Conservation (phyloP, 2,797 vertebrate species). For the Lutjanus argentimaculatus region DNA sequence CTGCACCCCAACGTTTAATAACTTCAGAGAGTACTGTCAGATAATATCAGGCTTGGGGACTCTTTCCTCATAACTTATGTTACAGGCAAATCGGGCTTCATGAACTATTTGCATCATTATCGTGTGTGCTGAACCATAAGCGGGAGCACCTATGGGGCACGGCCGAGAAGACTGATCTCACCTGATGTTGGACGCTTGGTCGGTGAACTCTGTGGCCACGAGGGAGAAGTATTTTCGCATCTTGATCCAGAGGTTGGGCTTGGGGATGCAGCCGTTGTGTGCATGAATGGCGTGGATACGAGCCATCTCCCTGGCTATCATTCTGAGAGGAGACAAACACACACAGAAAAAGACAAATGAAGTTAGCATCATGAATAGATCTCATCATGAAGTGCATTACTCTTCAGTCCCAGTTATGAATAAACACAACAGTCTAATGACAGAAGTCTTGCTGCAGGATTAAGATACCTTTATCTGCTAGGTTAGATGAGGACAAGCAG, state of each 20-base stretch:
- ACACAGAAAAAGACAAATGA: neutral
- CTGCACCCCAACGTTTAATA: neutral
- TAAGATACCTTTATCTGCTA: neutral
- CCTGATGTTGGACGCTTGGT: slow-evolving; percentile 90
- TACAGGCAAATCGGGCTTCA: slow-evolving; percentile 29
- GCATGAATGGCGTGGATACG: slow-evolving; percentile 95
- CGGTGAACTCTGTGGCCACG: slow-evolving; percentile 92
- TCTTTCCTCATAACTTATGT: neutral
- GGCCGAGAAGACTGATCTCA: slow-evolving; percentile 61
- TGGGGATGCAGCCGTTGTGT: slow-evolving; percentile 94
- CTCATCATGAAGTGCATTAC: neutral
- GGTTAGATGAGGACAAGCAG: neutral
- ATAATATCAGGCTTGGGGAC: neutral
- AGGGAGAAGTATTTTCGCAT: slow-evolving; percentile 93
- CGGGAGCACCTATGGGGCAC: neutral
- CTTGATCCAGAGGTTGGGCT: slow-evolving; percentile 95
- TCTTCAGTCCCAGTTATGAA: neutral
- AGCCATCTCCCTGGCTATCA: slow-evolving; percentile 95
- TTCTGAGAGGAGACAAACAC: slow-evolving; percentile 74
- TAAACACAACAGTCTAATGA: neutral
- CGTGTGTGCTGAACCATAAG: neutral
- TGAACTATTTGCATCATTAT: slow-evolving; percentile 34
- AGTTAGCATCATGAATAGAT: neutral
- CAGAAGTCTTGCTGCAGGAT: neutral
- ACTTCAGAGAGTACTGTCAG: neutral